A percentile compares a stretch with the other conserved stretches of the same genome.
These are phyloP conservation scores for Ardeotis arabs DNA, from an alignment of 2,113 vertebrate genomes.

Conservation along the genomic window DNA sequence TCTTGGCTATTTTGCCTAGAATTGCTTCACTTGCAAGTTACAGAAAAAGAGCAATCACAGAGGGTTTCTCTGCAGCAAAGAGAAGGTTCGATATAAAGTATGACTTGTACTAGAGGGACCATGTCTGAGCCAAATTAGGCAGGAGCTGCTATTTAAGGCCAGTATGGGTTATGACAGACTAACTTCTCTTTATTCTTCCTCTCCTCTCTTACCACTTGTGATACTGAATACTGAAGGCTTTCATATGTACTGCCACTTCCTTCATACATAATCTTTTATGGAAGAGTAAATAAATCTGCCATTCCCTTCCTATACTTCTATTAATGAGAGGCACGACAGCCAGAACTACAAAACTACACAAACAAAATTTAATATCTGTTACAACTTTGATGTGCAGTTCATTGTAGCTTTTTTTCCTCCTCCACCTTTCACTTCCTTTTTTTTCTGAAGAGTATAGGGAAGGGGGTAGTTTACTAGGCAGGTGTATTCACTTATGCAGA, in stretches of 20 bases:
- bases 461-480: background rate
- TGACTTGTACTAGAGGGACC: background rate
- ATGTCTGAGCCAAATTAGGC: background rate
- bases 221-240: background rate
- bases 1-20: background rate
- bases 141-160: background rate
- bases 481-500: background rate
- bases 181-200: background rate
- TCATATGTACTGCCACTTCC: background rate
- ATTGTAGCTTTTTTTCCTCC: background rate
- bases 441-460: background rate
- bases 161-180: background rate
- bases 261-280: background rate
- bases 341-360: background rate
- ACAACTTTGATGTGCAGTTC: background rate
- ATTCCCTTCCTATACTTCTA: background rate
- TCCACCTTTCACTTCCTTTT: background rate
- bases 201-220: background rate
- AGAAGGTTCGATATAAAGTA: background rate
- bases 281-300: background rate
- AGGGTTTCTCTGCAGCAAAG: background rate
- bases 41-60: background rate
- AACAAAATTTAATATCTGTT: background rate
- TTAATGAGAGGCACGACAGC: background rate
- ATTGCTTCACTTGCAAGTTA: background rate